Percentiles rank a stretch among this genome's conserved stretches.
Conservation (phyloP, 2,888 invertebrate species). For the Hipparchia sbordonii region DNA sequence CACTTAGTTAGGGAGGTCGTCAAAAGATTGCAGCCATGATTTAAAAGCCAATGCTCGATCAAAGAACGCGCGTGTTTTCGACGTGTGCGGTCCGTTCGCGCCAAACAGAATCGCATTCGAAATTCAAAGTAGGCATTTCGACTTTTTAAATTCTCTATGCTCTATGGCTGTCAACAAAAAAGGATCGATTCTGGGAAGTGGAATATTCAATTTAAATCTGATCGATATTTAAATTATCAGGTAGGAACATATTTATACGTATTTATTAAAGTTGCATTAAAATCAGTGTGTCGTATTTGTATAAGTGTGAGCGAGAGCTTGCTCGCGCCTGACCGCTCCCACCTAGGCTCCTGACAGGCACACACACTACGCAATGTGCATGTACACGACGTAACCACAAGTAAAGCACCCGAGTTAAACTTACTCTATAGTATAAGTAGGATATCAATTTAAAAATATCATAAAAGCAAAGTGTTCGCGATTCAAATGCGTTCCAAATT, state of each 20-base stretch:
- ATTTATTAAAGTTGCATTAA: not conserved
- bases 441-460: constrained; percentile 21
- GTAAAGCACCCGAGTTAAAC: too few relatives aligned
- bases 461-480: constrained; percentile 31
- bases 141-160: constrained; percentile 43
- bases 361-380: too few relatives aligned
- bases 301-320: too few relatives aligned
- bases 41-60: constrained; percentile 47
- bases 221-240: constrained; percentile 11
- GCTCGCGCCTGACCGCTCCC: too few relatives aligned
- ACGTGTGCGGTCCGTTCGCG: constrained; percentile 68
- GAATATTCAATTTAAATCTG: constrained; percentile 16
- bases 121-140: constrained; percentile 53
- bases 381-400: too few relatives aligned
- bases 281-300: too few relatives aligned
- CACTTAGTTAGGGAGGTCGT: too few relatives aligned
- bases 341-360: too few relatives aligned
- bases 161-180: constrained; percentile 37
- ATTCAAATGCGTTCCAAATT: constrained; percentile 45
- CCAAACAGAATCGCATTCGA: constrained; percentile 56
- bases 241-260: not conserved
- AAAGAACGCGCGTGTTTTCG: constrained; percentile 57
- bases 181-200: constrained; percentile 11
- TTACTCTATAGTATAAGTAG: not conserved
- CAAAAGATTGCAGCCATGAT: too few relatives aligned